These are phyloP conservation scores for Cepaea nemoralis DNA, from an alignment of 1,140 invertebrate species.

Conservation along the genomic window DNA sequence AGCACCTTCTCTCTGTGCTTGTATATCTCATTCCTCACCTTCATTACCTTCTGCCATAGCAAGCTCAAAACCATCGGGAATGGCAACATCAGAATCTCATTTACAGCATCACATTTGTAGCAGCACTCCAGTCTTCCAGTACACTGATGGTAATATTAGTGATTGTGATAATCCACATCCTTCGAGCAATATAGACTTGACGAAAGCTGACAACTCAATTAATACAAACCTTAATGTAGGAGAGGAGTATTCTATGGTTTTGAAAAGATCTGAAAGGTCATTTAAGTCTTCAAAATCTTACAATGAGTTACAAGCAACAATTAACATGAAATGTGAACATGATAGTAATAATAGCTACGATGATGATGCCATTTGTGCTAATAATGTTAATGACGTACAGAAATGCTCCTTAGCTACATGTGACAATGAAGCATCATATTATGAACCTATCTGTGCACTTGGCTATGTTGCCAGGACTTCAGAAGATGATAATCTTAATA, in stretches of 20 bases:
- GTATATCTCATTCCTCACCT: neutral
- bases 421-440: neutral
- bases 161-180: neutral
- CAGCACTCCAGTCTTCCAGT: neutral
- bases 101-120: neutral
- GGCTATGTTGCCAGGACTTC: too few relatives aligned
- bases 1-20: neutral
- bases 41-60: neutral
- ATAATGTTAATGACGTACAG: neutral
- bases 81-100: neutral
- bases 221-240: neutral
- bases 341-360: neutral
- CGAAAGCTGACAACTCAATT: neutral
- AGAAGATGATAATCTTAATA: neutral
- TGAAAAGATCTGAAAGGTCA: slow-evolving; percentile 27
- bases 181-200: neutral
- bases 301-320: neutral
- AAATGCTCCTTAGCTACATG: neutral
- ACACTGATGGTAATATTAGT: too few relatives aligned
- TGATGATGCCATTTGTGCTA: neutral
- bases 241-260: slow-evolving; percentile 25
- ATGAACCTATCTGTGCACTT: neutral
- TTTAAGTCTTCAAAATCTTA: slow-evolving; percentile 3
- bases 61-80: neutral
- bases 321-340: neutral